phyloP scores from a whole-genome alignment of 1,140 invertebrate genomes.

The Lutraria rhynchaena region DNA sequence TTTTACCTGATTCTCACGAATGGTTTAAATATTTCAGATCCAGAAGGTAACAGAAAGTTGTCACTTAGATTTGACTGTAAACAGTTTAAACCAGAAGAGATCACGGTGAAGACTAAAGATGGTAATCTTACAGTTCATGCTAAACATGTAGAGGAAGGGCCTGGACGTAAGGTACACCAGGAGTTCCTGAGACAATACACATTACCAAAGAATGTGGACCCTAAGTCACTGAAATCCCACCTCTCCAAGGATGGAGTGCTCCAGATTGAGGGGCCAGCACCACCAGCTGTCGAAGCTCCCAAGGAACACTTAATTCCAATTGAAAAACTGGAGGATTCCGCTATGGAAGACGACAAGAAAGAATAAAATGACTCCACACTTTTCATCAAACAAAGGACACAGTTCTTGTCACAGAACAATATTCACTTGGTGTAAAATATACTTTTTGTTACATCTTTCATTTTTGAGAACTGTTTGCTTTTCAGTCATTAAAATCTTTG shows the following conservation, averaged over 20 bases:
- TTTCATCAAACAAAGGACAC: no score
- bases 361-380: no score
- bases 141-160: no score
- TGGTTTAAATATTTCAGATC: no score
- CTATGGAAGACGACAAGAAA: no score
- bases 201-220: constrained; percentile 64
- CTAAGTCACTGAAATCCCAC: constrained; percentile 55
- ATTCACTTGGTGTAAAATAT: no score
- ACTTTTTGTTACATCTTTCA: no score
- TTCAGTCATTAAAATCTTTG: no score
- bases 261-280: constrained; percentile 63
- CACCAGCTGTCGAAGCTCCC: constrained; percentile 40
- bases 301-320: constrained; percentile 53
- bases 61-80: constrained; percentile 67
- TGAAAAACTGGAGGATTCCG: constrained; percentile 36
- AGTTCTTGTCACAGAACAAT: no score
- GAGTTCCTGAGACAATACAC: constrained; percentile 65
- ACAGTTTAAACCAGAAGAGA: constrained; percentile 65
- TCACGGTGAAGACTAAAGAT: constrained; percentile 63
- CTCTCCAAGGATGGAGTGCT: constrained; percentile 70
- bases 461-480: no score
- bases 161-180: constrained; percentile 47
- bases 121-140: no score
- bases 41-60: constrained; percentile 55
- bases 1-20: no score